phyloP scores from a whole-genome alignment of 2,113 vertebrate genomes.

The Ahaetulla prasina region DNA sequence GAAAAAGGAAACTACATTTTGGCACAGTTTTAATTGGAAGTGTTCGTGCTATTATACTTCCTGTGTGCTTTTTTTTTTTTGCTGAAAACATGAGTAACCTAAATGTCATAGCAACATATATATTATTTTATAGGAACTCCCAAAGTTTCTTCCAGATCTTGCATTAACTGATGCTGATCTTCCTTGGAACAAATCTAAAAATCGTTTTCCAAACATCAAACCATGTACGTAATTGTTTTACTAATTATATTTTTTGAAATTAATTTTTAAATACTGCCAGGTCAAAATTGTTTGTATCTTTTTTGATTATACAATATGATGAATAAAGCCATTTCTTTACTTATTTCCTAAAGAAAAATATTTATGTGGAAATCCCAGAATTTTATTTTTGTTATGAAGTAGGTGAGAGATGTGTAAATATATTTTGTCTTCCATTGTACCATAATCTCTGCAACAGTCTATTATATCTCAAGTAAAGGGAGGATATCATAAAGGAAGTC shows the following conservation, averaged over 20 bases:
- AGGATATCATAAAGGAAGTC: neutral
- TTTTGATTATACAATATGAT: neutral
- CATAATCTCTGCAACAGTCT: neutral
- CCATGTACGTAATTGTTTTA: slow-evolving; percentile 79
- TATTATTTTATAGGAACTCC: slow-evolving; percentile 80
- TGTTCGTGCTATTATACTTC: neutral
- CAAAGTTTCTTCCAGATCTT: slow-evolving; percentile 92
- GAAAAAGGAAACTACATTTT: neutral
- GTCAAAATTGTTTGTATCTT: neutral
- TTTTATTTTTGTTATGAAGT: neutral
- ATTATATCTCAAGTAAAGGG: neutral
- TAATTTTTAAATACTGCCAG: neutral
- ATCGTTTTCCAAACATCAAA: slow-evolving; percentile 97
- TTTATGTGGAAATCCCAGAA: neutral
- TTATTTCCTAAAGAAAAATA: neutral
- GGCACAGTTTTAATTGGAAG: neutral
- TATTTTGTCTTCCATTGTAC: neutral
- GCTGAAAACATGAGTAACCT: slow-evolving; percentile 5
- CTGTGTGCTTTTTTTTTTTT: neutral
- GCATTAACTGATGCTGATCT: slow-evolving; percentile 93
- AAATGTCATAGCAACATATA: slow-evolving; percentile 33
- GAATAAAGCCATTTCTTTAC: neutral
- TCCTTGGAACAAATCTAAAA: slow-evolving; percentile 96
- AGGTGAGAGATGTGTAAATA: neutral
- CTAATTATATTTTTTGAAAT: neutral